Base-by-base conservation (phyloP, 2,797 vertebrate genomes). In the Spheniscus humboldti region DNA sequence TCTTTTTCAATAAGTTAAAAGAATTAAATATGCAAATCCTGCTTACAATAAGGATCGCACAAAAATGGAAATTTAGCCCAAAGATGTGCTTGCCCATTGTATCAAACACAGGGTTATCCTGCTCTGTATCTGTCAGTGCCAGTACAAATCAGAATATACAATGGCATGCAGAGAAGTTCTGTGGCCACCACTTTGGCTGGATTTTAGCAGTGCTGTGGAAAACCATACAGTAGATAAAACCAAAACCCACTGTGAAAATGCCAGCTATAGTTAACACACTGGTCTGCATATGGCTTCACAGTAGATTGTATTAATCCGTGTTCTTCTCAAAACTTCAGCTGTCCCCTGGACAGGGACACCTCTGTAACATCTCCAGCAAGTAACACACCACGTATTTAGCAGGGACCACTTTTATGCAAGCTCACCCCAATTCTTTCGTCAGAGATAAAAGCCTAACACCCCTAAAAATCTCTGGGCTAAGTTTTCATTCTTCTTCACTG, bases 1-100 rank as follows among this genome's bases (percentile, higher is more conserved):
- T 96, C 88, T 97, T 98, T 98, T 98, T 97, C 98, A 97, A 93
- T 98, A 96, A 97, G 88, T 92, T 63, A 92, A 96, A 95, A 96
- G 93, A 98, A 98, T 97, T 98, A 97, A 95, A 96, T 78, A 97
- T 95, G 97, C 90, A 96, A 97, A 98, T 97, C 96, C 95, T 92
- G 92, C 95, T 97, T 96, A 97, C 78, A 86, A 72, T 95, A 97
- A 96, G 88, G 94, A 96, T 79, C 96, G 94, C 43, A 45, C 78
- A 67, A 91, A 96, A 95, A 97, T 79, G 86, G 95, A 98, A 97
- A 97, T 95, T 89, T 90, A 96, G 92, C 96, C 94, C 93, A 95
- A 97, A 97, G 89, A 75, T 75, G 52, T 39, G n/a, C 87, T 94
- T 94, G 90, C 88, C 97, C 92, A 94, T 71, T 93, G 96, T 94